Base-by-base conservation (phyloP, 2,113 vertebrate genomes). In the Psittacula cyanocephala region DNA sequence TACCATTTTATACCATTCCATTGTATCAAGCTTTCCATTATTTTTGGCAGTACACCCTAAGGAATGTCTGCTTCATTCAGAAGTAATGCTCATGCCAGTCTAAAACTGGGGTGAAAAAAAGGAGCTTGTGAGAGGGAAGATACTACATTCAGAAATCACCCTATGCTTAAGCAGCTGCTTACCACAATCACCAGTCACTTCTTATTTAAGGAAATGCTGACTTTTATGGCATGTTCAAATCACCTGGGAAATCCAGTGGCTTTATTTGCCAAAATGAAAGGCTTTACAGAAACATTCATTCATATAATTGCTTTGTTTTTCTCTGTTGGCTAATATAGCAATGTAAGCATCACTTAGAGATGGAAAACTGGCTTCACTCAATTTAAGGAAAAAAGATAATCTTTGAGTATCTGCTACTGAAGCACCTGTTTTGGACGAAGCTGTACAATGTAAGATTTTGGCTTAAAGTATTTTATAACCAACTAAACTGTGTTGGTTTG, bases 11-110 rank as follows among this genome's bases (percentile, higher is more conserved):
- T 84, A 93, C 77, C 82, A 82, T 96, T 97, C 92, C 92, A 43
- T 94, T 97, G 82, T 95, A 88, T 96, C 95, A 97, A 97, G 92
- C 67, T 98, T 97, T 97, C 97, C 97, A 97, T 98, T 97, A 97
- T 95, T 97, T 88, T 96, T 98, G 97, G 97, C 97, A 97, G 95
- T 86, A 96, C 93, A 80, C 88, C 80, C 83, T 76, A 57, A 93
- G 91, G 95, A 97, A 97, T 97, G 95, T 97, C 96, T 97, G 89
- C 91, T 95, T 92, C 79, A 83, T 88, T 97, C 70, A 92, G 81
- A 91, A 91, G 87, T 69, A 89, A 83, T 90, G 78, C 77, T 95
- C 9, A 29, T 97, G 95, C 96, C 94, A 95, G 90, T 41, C 77
- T 95, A 86, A 89, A 88, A 76, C 12, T 53, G 77, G 79, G 55